Evolutionary conservation across 53 echinoderm and acorn worm species (phyloP).

Genomic region (Apostichopus leukothele): DNA sequence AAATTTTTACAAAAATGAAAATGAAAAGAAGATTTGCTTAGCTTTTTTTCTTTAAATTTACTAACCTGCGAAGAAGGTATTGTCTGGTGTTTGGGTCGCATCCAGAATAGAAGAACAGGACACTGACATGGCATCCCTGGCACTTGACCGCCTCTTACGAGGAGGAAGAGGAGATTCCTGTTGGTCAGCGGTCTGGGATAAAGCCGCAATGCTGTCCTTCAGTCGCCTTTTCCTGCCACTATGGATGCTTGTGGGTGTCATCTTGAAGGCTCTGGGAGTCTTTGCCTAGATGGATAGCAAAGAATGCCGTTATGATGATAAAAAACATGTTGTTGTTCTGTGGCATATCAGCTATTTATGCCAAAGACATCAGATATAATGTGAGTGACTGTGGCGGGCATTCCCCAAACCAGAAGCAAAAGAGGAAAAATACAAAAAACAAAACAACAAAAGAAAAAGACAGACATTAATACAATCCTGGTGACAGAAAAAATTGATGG

Average conservation of each 20-base stretch:
- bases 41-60: too few species aligned
- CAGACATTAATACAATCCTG: background rate
- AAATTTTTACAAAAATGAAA: too few species aligned
- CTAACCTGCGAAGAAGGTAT: background rate
- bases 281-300: background rate
- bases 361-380: too few species aligned
- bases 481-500: background rate
- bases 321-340: too few species aligned
- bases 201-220: slow-evolving; percentile 84
- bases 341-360: too few species aligned
- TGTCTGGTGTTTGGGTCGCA: slow-evolving; percentile 73
- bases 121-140: slow-evolving; percentile 57
- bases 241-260: slow-evolving; percentile 32
- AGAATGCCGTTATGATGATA: too few species aligned
- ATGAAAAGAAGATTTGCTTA: too few species aligned
- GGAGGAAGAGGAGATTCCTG: slow-evolving; percentile 65
- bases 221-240: slow-evolving; percentile 61
- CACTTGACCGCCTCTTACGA: slow-evolving; percentile 80
- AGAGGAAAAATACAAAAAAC: background rate
- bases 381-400: too few species aligned
- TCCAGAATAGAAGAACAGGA: slow-evolving; percentile 88
- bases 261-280: slow-evolving; percentile 19
- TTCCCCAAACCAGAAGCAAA: background rate
- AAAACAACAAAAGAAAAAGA: too few species aligned
- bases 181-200: slow-evolving; percentile 67